phyloP scores from a whole-genome alignment of 2,113 vertebrate genomes.

The Onychostoma macrolepis region DNA sequence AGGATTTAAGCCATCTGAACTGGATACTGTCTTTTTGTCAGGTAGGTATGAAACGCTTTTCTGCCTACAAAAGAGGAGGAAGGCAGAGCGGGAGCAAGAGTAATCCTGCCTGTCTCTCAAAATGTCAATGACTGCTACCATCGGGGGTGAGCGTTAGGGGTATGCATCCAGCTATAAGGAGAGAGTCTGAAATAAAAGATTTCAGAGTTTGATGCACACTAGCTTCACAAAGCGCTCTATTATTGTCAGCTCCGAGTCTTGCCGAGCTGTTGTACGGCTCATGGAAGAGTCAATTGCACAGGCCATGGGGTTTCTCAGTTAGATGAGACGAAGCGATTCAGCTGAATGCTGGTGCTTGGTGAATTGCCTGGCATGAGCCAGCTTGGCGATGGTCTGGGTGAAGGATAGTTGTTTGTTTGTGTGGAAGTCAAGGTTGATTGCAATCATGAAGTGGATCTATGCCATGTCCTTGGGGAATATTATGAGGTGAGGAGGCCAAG shows the following conservation, averaged over 20 bases:
- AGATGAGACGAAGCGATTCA: constrained; percentile 48
- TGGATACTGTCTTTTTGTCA: constrained; percentile 23
- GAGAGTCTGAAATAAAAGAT: constrained; percentile 31
- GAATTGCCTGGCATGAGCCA: constrained; percentile 48
- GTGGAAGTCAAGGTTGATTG: constrained; percentile 46
- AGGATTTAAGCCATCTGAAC: constrained; percentile 27
- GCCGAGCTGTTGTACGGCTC: constrained; percentile 35
- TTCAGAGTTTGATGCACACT: constrained; percentile 29
- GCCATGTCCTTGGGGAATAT: constrained; percentile 37
- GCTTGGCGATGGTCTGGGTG: constrained; percentile 11
- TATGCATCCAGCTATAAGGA: constrained; percentile 46
- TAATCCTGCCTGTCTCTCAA: constrained; percentile 47
- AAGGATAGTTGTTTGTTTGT: constrained; percentile 55
- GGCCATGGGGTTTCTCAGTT: constrained; percentile 39
- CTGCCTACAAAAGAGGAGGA: background rate
- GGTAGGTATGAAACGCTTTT: background rate
- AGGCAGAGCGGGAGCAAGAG: background rate
- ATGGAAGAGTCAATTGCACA: constrained; percentile 49
- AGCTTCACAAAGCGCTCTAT: constrained; percentile 32
- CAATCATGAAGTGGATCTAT: constrained; percentile 34
- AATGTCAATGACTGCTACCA: constrained; percentile 51
- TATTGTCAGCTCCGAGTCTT: constrained; percentile 42
- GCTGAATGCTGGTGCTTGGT: constrained; percentile 29
- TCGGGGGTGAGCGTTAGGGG: constrained; percentile 43
- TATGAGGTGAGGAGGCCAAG: constrained; percentile 43